Evolutionary conservation across 2,797 vertebrate species (phyloP).

Genomic region (Bryconaethiops microstoma): DNA sequence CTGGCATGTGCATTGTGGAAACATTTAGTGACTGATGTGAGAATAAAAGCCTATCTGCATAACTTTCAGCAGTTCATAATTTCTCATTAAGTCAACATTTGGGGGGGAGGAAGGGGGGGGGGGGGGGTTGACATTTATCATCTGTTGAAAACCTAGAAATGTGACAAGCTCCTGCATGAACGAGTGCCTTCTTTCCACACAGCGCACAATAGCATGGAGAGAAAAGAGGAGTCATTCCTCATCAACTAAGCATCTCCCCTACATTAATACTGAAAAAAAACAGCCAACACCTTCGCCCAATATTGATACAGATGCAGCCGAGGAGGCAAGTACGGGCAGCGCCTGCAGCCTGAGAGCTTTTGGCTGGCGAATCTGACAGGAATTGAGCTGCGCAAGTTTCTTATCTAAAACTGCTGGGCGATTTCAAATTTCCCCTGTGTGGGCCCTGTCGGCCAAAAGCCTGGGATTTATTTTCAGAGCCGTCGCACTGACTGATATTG

Average conservation of each 20-base stretch:
- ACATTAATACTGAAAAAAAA: conserved; percentile 55
- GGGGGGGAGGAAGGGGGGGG: background rate
- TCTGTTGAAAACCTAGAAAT: conserved; percentile 47
- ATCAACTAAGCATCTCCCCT: conserved; percentile 42
- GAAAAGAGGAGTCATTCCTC: conserved; percentile 30
- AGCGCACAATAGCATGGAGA: conserved; percentile 35
- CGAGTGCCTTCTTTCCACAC: conserved; percentile 23
- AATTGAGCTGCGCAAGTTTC: conserved; percentile 60
- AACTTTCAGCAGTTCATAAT: conserved; percentile 52
- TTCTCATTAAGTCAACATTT: conserved; percentile 50
- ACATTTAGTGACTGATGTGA: conserved; percentile 42
- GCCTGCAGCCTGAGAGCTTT: conserved; percentile 59
- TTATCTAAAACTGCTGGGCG: conserved; percentile 70
- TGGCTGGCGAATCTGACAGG: conserved; percentile 64
- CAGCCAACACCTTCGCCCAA: conserved; percentile 59
- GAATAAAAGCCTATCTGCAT: conserved; percentile 39
- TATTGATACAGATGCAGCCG: conserved; percentile 62
- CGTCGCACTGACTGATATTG: conserved; percentile 52
- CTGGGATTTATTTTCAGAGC: conserved; percentile 58
- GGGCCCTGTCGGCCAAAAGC: conserved; percentile 54
- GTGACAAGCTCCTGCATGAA: conserved; percentile 44
- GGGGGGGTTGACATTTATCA: conserved; percentile 38
- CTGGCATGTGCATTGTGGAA: conserved; percentile 32
- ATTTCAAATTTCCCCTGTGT: conserved; percentile 65
- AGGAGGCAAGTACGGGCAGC: conserved; percentile 63